Conservation (phyloP, 1,140 invertebrate species). For the Habropoda laboriosa region DNA sequence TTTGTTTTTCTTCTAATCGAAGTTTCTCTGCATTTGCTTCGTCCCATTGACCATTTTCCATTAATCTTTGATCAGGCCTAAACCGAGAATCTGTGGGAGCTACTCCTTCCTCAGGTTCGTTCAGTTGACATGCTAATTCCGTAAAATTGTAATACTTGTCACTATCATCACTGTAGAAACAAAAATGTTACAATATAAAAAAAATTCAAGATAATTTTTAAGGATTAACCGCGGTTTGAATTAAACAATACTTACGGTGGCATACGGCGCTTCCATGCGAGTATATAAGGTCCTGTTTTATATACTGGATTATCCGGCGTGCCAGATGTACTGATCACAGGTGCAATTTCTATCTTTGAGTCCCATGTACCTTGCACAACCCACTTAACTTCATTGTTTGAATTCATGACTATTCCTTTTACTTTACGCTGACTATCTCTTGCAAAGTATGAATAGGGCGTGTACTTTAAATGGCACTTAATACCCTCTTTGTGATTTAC, state of each 20-base stretch:
- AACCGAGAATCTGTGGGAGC: constrained; percentile 97
- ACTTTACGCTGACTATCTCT: constrained; percentile 96
- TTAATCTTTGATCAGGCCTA: constrained; percentile 97
- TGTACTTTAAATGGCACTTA: constrained; percentile 97
- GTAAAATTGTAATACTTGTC: constrained; percentile 97
- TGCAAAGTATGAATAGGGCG: constrained; percentile 99
- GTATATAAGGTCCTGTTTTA: constrained; percentile 92
- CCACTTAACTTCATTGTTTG: constrained; percentile 87
- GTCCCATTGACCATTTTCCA: constrained; percentile 98
- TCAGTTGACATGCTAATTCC: constrained; percentile 96
- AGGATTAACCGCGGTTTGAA: too few relatives aligned
- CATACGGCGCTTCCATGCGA: constrained; percentile 92
- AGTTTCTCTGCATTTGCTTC: constrained; percentile 96
- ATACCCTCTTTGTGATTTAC: constrained; percentile 93
- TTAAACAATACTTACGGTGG: constrained; percentile 86
- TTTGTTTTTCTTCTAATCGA: constrained; percentile 97
- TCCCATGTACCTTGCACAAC: constrained; percentile 98
- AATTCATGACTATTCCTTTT: constrained; percentile 88
- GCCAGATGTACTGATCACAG: constrained; percentile 89
- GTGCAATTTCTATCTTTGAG: constrained; percentile 95
- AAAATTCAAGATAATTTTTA: neutral
- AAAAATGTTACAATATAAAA: constrained; percentile 3
- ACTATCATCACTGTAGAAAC: constrained; percentile 84
- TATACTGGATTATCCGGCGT: constrained; percentile 92
- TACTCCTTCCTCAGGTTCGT: constrained; percentile 95